Base-by-base conservation (phyloP, 2,888 invertebrate species). In the Eucriotettix oculatus region DNA sequence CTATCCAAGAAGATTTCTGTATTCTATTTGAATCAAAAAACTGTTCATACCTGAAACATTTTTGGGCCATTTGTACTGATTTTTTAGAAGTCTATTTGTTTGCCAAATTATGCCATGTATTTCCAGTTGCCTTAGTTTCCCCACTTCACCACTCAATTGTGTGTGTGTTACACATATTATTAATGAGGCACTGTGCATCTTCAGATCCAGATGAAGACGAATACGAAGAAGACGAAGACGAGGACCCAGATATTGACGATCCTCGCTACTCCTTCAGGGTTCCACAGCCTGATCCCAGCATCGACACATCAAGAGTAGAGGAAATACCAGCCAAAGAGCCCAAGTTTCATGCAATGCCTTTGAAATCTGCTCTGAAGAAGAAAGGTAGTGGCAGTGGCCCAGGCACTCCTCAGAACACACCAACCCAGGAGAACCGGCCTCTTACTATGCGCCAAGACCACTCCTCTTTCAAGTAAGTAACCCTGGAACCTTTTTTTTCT, bases 321-420 rank as follows among this genome's bases (percentile, higher is more conserved):
- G 91, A 92, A 76, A 91, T 93, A 69, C 92, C 91, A 67, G 91
- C 93, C 62, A 91, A 92, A 76, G 92, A 93, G 78, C 93, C 92
- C 53, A 85, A 86, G 70, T 87, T 90, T 75, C 87, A 90, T 76
- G 92, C 92, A 66, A 84, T 91, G 79, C 93, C 93, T 65, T 82
- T 92, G 63, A 94, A 94, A 75, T 92, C 92, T 58, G 94, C 93
- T 65, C 79, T 94, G 67, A 94, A 94, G 79, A 93, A 90, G 74
- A 85, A 88, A 57, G 66, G 65, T 52, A 67, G 70, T 42, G 80
- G 81, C 63, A 81, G 82, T 67, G 81, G 81, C 5, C 79, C 86
- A 59, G 87, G 85, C 48, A 79, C 80, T 41, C 79, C 79, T 10
- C 81, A 80, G 65, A 78, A 77, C 63, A 89, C 90, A 62, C 85